Evolutionary conservation across 1,140 invertebrate species (phyloP).

Genomic region (Bombus cullumanus): DNA sequence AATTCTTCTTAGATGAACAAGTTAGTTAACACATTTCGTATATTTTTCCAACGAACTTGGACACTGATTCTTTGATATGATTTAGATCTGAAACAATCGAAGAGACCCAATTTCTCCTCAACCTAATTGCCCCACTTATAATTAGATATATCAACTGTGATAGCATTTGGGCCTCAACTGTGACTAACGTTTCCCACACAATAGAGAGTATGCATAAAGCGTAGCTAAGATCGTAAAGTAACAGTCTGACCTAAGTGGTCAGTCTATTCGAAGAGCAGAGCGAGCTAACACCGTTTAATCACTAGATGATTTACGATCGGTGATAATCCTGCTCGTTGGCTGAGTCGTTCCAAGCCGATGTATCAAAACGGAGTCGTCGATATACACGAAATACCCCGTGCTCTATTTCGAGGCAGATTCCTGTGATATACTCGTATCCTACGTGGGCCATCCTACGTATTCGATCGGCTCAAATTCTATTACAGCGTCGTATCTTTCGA

Average conservation of each 20-base stretch:
- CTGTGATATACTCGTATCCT: not conserved
- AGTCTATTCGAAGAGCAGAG: not conserved
- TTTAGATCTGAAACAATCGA: not conserved
- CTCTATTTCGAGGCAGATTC: not conserved
- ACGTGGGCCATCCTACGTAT: not conserved
- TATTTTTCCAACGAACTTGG: not conserved
- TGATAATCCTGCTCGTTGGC: not conserved
- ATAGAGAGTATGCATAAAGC: no score
- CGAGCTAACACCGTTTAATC: not conserved
- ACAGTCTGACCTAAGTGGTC: not conserved
- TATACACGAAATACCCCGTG: not conserved
- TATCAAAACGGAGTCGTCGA: not conserved
- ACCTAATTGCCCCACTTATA: not conserved
- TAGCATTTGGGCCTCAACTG: no score
- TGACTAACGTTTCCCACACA: not conserved
- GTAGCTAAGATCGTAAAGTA: not conserved
- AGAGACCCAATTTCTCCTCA: not conserved
- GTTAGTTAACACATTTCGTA: not conserved
- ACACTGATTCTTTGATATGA: not conserved
- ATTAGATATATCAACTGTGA: not conserved
- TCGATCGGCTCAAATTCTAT: constrained; percentile 3
- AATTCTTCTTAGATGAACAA: no score
- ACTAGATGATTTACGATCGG: not conserved
- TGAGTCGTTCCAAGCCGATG: not conserved
- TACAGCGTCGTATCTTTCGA: not conserved